Evolutionary conservation across 2,797 vertebrate genomes (phyloP).

Genomic region (Pteropus rufus): DNA sequence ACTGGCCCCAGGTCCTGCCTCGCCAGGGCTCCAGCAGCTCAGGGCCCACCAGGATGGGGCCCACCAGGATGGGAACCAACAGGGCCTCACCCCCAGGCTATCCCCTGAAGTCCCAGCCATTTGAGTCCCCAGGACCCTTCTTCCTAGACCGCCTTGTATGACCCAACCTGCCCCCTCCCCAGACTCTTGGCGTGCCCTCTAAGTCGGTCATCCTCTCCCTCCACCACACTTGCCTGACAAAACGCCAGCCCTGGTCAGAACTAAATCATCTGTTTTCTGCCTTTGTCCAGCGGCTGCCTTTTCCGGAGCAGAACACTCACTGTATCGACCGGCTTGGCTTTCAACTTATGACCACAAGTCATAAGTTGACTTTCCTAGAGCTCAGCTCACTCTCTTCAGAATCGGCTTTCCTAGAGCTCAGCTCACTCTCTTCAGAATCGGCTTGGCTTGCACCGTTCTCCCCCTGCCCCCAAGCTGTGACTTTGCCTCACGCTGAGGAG

Average conservation of each 20-base stretch:
- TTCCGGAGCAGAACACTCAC: not conserved
- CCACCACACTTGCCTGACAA: not conserved
- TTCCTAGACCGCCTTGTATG: not conserved
- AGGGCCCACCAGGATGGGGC: too few species aligned
- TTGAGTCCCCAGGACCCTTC: not conserved
- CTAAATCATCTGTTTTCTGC: not conserved
- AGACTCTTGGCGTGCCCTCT: not conserved
- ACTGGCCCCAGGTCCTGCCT: not conserved
- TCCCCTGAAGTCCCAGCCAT: not conserved
- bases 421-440: not conserved
- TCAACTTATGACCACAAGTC: not conserved
- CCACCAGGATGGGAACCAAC: accelerated
- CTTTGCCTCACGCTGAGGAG: not conserved
- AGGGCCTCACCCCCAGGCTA: not conserved
- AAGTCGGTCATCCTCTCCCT: not conserved
- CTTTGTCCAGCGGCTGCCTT: not conserved
- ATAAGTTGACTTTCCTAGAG: not conserved
- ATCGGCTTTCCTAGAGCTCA: not conserved
- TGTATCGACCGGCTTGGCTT: not conserved
- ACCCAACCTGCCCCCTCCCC: not conserved
- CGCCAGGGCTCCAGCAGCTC: not conserved
- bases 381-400: not conserved
- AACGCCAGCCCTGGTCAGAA: not conserved
- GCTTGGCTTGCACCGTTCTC: not conserved
- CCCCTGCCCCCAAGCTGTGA: not conserved